Percentiles rank a stretch among this genome's conserved stretches.
Conservation (phyloP, 2,888 invertebrate genomes). For the Drosophila prolongata region DNA sequence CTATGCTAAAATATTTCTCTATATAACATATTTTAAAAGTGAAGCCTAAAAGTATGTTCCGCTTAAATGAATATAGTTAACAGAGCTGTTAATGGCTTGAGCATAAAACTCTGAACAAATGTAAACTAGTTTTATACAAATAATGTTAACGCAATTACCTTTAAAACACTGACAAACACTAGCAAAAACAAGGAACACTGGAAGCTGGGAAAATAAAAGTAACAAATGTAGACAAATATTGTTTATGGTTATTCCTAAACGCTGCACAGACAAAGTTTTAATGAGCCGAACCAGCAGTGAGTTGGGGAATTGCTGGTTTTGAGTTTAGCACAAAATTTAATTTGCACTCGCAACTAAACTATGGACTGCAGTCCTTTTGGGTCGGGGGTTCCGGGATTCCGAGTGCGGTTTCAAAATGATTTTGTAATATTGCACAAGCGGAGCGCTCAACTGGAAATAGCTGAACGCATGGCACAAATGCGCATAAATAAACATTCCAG, state of each 20-base stretch:
- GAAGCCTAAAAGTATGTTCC: constrained; percentile 9
- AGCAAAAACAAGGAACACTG: background rate
- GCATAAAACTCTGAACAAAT: constrained; percentile 3
- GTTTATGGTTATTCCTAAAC: constrained; percentile 41
- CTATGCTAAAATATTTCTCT: background rate
- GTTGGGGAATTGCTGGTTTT: constrained; percentile 17
- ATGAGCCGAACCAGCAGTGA: constrained; percentile 51
- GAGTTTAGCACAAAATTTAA: constrained; percentile 60
- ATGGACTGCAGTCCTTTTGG: constrained; percentile 11
- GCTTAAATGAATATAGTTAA: background rate
- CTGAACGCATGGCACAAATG: constrained; percentile 60
- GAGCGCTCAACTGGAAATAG: constrained; percentile 76
- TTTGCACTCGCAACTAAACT: constrained; percentile 54
- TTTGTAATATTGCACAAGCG: constrained; percentile 75
- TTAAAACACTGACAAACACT: constrained; percentile 14
- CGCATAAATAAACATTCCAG: constrained; percentile 65
- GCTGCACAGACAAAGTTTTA: constrained; percentile 60
- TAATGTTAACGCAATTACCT: constrained; percentile 52
- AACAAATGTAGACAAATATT: constrained; percentile 56
- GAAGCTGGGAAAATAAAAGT: background rate
- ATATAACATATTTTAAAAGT: background rate
- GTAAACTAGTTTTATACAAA: constrained; percentile 2
- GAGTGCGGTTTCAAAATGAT: constrained; percentile 74
- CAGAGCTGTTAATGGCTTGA: constrained; percentile 1
- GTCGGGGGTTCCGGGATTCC: constrained; percentile 2